These are phyloP conservation scores for Sylvicola cinctus DNA, from an alignment of 2,888 invertebrate species.

Conservation along the genomic window DNA sequence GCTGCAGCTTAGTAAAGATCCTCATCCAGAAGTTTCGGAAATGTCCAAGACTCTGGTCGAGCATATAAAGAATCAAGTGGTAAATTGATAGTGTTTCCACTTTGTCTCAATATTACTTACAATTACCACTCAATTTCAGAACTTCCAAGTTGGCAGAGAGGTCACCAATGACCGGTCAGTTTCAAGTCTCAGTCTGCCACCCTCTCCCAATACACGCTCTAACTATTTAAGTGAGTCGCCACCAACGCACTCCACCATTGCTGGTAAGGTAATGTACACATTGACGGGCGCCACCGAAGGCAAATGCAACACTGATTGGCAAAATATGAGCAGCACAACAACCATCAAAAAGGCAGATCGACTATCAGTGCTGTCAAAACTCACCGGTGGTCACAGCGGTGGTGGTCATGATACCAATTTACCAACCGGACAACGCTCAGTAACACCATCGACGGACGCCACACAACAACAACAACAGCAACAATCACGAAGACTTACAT, in stretches of 20 bases:
- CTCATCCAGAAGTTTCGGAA: constrained; percentile 60
- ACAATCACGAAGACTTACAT: not conserved
- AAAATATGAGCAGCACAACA: constrained; percentile 4
- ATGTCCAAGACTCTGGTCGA: constrained; percentile 62
- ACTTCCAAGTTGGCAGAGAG: constrained; percentile 17
- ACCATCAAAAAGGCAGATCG: constrained; percentile 2
- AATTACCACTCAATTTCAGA: constrained; percentile 3
- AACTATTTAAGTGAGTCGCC: constrained; percentile 20
- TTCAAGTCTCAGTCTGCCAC: constrained; percentile 32
- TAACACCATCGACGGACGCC: not conserved
- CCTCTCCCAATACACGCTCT: constrained; percentile 35
- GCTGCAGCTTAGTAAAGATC: constrained; percentile 60
- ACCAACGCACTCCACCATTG: constrained; percentile 4
- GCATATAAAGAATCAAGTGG: constrained; percentile 49
- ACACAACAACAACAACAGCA: not conserved
- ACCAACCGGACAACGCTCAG: not conserved
- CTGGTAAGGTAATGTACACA: too few species aligned
- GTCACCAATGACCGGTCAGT: constrained; percentile 20
- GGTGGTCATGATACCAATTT: not conserved
- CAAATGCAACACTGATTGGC: too few species aligned
- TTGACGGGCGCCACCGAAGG: too few species aligned
- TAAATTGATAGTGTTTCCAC: constrained; percentile 13
- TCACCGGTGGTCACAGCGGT: not conserved
- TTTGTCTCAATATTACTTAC: constrained; percentile 1
- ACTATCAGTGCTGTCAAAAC: not conserved